These are phyloP conservation scores for Drosophila fungiperda DNA, from an alignment of 2,888 invertebrate species.

Conservation along the genomic window DNA sequence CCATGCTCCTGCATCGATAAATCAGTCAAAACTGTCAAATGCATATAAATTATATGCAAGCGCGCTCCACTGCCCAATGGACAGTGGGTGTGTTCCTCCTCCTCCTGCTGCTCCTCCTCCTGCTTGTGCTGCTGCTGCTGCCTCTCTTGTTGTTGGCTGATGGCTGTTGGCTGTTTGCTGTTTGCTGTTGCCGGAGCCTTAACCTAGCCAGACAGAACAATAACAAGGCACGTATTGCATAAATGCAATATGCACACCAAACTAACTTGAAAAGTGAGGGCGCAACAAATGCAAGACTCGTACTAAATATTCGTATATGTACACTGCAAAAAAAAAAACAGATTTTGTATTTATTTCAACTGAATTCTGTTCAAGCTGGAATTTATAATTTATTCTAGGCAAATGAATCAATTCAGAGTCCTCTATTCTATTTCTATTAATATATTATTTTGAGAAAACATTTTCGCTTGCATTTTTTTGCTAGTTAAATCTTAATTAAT, in stretches of 20 bases:
- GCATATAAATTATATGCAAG: conserved; percentile 81
- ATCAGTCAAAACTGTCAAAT: conserved; percentile 81
- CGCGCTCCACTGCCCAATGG: conserved; percentile 63
- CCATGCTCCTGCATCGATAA: conserved; percentile 80
- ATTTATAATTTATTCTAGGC: not conserved
- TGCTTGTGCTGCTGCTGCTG: conserved; percentile 12
- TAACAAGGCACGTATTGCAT: conserved; percentile 80
- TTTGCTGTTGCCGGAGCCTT: conserved; percentile 20
- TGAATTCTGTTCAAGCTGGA: not conserved
- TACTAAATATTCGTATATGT: not conserved
- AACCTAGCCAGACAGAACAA: conserved; percentile 65
- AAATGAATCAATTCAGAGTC: too few relatives aligned
- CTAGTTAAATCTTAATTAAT: not conserved
- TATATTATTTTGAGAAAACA: not conserved
- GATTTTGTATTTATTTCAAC: not conserved
- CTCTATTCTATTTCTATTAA: not conserved
- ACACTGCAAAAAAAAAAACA: not conserved
- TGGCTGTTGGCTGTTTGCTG: not conserved
- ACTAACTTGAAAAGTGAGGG: conserved; percentile 7
- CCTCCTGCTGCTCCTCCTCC: conserved; percentile 6
- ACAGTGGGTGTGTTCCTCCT: conserved; percentile 48
- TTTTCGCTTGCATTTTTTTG: too few relatives aligned
- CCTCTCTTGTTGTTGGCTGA: conserved; percentile 2
- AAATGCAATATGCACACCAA: conserved; percentile 71
- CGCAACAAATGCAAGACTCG: not conserved